Conservation (phyloP, 2,888 invertebrate species). For the Liodrosophila aerea region DNA sequence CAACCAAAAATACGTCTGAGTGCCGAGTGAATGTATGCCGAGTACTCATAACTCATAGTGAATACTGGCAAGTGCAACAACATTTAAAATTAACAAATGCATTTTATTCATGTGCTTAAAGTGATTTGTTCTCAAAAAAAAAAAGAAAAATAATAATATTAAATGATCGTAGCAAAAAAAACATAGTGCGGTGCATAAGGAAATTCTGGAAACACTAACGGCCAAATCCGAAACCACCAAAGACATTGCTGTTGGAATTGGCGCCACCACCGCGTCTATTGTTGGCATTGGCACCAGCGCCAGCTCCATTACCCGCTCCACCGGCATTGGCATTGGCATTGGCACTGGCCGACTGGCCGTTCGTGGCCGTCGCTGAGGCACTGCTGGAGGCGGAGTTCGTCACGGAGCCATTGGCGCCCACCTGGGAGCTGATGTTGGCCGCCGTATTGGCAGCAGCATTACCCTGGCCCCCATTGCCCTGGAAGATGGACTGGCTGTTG, state of each 20-base stretch:
- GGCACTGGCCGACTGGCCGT: slow-evolving; percentile 67
- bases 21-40: no score
- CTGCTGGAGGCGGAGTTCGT: slow-evolving; percentile 77
- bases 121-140: slow-evolving; percentile 43
- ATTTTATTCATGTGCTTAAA: slow-evolving; percentile 52
- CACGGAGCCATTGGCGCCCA: slow-evolving; percentile 69
- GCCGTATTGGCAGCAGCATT: slow-evolving; percentile 69
- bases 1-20: no score
- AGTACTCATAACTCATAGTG: no score
- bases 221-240: slow-evolving; percentile 43
- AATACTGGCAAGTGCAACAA: slow-evolving; percentile 5
- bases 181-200: slow-evolving; percentile 8
- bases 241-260: slow-evolving; percentile 1
- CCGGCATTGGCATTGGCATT: slow-evolving; percentile 64
- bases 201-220: slow-evolving; percentile 45
- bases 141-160: slow-evolving; percentile 10
- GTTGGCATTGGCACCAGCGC: slow-evolving; percentile 40
- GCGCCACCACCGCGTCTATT: slow-evolving; percentile 33
- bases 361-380: slow-evolving; percentile 65
- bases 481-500: slow-evolving; percentile 78
- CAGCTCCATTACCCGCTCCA: slow-evolving; percentile 30
- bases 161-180: slow-evolving; percentile 12
- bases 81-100: slow-evolving; percentile 48
- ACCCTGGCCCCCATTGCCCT: slow-evolving; percentile 70
- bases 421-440: slow-evolving; percentile 66